Evolutionary conservation across 2,888 invertebrate species (phyloP).

Genomic region (Carterocephalus palaemon): DNA sequence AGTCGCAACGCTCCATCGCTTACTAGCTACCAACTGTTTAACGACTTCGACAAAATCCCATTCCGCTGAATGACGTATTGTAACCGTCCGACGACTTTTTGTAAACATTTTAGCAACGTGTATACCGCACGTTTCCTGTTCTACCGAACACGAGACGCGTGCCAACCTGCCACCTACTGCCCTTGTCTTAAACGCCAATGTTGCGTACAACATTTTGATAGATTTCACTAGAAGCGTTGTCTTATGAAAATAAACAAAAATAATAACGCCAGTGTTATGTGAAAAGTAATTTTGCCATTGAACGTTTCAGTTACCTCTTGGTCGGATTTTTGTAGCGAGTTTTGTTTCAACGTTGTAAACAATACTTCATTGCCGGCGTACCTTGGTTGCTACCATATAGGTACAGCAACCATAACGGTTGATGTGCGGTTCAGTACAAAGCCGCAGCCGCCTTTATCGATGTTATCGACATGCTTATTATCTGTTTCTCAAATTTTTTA

Average conservation of each 20-base stretch:
- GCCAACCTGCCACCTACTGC: constrained; percentile 19
- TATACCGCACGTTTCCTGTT: constrained; percentile 23
- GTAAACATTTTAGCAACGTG: constrained; percentile 29
- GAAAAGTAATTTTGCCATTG: constrained; percentile 20
- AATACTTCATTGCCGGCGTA: background rate
- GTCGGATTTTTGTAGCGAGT: background rate
- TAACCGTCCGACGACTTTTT: constrained; percentile 21
- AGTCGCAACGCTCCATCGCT: constrained; percentile 13
- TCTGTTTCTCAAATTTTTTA: too few species aligned
- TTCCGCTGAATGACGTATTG: constrained; percentile 28
- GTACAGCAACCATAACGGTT: too few species aligned
- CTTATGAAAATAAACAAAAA: constrained; percentile 23
- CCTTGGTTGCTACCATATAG: too few species aligned
- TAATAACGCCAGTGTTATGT: constrained; percentile 25
- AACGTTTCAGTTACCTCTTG: constrained; percentile 17
- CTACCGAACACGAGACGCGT: constrained; percentile 2
- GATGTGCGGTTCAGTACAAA: too few species aligned
- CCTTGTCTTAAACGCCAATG: constrained; percentile 10
- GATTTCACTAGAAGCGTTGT: constrained; percentile 14
- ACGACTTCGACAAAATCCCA: constrained; percentile 24
- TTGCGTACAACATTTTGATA: constrained; percentile 11
- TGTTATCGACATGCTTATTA: too few species aligned
- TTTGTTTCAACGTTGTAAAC: background rate
- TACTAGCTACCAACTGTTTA: constrained; percentile 25
- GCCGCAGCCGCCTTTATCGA: too few species aligned